These are phyloP conservation scores for Megastigmus dorsalis DNA, from an alignment of 2,888 invertebrate species.

Conservation along the genomic window DNA sequence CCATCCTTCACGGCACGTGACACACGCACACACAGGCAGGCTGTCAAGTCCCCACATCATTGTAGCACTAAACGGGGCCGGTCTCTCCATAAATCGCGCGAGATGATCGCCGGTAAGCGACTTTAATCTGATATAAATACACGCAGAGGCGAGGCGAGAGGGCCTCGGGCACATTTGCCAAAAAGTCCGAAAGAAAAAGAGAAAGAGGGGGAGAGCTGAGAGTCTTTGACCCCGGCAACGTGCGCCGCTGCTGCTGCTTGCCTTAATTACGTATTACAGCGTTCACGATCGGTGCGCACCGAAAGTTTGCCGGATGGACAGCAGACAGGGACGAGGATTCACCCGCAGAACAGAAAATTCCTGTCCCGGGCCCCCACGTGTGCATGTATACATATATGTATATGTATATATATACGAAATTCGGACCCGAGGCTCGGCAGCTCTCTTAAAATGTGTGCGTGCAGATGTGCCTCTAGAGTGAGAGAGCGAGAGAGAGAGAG, in stretches of 20 bases:
- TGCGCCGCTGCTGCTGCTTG: no score
- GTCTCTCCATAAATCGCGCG: conserved; percentile 3
- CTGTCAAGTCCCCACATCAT: background rate
- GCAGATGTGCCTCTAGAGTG: no score
- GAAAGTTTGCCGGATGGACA: conserved; percentile 21
- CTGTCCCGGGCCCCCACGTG: conserved; percentile 55
- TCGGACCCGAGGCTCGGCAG: no score
- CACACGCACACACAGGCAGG: no score
- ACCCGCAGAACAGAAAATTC: conserved; percentile 60
- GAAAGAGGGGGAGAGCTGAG: no score
- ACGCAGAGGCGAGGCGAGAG: background rate
- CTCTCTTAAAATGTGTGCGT: no score
- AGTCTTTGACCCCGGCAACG: conserved; percentile 35
- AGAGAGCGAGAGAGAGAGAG: no score
- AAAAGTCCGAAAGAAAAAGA: no score
- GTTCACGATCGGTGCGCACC: background rate
- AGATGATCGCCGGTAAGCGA: conserved; percentile 1
- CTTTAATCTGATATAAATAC: conserved; percentile 28
- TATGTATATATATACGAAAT: background rate
- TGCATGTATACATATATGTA: no score
- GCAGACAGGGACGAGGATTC: conserved; percentile 20
- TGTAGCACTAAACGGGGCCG: conserved; percentile 5
- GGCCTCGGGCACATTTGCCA: background rate
- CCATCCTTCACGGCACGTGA: background rate
- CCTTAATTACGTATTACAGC: conserved; percentile 1